Evolutionary conservation across 2,797 vertebrate species (phyloP), one percentile per base, ranked within the genome.

Genomic region (Chrysocyon brachyurus): DNA sequence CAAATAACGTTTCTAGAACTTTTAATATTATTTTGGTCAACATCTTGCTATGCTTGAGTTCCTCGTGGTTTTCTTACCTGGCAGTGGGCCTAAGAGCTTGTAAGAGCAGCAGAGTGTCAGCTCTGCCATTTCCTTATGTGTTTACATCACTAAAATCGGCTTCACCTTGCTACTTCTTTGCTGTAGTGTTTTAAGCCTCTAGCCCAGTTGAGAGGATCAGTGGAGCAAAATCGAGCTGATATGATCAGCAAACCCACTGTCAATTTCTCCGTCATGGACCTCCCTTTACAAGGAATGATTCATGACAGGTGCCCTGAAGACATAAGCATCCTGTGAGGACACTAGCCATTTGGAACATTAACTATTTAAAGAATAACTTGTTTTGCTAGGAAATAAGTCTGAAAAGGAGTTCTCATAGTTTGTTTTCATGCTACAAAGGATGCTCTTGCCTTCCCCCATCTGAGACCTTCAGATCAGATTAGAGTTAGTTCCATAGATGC

Each of bases 201-300:
- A 64, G 46, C 33, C 24, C 85, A 49, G 46, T 15, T 90, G 40
- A 77, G 81, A n/a, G 36, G 26, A n/a, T 77, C 64, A 40, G n/a
- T 16, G 59, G 79, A 77, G 19, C 66, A 68, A 81, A 85, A 54
- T 31, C 84, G 5, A 54, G 22, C 16, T 9, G 81, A 63, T 7
- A 5, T 11, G 28, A 33, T 46, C 2, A 3, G 70, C 33, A 61
- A 78, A 40, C 19, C 5, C 5, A 1, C 12, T 2, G 0, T 15
- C 26, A 14, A 2, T 36, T 56, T 28, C 40, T 81, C 54, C 40
- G 28, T 56, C 19, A 36, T 3, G 10, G 17, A 26, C 5, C 11
- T 33, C 22, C 28, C 11, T 84, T 66, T 79, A 82, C 63, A 72
- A 33, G 31, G 56, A 52, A 21, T 4, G 36, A 14, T 10, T 78